A percentile compares a stretch with the other conserved stretches of the same genome.
These are phyloP conservation scores for Bellardia bayeri DNA, from an alignment of 2,888 invertebrate species.

Conservation along the genomic window DNA sequence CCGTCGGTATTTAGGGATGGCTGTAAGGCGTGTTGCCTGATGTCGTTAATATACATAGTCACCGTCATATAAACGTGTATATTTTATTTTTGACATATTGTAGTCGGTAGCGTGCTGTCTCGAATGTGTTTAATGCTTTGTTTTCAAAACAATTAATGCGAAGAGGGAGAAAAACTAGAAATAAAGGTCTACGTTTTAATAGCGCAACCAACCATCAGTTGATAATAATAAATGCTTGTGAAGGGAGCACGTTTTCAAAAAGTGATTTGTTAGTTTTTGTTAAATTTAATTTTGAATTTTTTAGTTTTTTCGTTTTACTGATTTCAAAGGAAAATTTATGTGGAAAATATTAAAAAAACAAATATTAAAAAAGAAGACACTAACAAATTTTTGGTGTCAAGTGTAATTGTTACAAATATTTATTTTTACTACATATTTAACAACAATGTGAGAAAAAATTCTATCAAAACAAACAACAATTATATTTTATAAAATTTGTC, in stretches of 20 bases:
- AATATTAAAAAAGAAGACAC: background rate
- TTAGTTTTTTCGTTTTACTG: conserved; percentile 6
- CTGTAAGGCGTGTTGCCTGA: too few relatives aligned
- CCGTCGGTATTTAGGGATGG: too few relatives aligned
- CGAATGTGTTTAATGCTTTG: background rate
- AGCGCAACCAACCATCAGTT: conserved; percentile 60
- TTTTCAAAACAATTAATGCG: conserved; percentile 10
- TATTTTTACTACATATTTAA: conserved; percentile 20
- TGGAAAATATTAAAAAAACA: conserved; percentile 7
- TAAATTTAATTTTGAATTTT: conserved; percentile 6
- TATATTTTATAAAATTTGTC: background rate
- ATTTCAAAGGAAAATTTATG: conserved; percentile 28
- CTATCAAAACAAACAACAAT: background rate
- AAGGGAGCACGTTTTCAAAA: conserved; percentile 43
- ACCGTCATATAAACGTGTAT: too few relatives aligned
- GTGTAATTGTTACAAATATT: conserved; percentile 32
- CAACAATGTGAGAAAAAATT: conserved; percentile 40
- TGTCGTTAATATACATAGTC: too few relatives aligned
- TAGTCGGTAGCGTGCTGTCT: too few relatives aligned
- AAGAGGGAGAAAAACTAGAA: conserved; percentile 25
- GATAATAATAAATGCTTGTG: conserved; percentile 52
- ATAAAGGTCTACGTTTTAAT: conserved; percentile 26
- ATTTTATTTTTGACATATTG: too few relatives aligned
- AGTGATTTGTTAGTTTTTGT: conserved; percentile 19
- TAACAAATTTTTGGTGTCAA: background rate